Percentiles rank a stretch among this genome's conserved stretches.
Conservation (phyloP, 2,797 vertebrate species). For the Caiman crocodilus region DNA sequence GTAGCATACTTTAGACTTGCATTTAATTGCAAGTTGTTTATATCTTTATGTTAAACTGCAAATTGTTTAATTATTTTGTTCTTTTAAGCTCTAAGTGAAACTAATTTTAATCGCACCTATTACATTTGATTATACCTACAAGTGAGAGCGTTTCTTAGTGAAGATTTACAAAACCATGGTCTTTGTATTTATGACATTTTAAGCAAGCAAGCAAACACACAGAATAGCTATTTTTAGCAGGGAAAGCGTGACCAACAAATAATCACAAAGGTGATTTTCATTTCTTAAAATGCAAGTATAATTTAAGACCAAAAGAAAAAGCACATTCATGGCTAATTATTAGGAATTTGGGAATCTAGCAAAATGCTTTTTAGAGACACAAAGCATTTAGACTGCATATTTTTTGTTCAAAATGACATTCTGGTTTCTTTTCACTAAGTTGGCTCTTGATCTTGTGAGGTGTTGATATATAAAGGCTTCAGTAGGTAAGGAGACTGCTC, state of each 20-base stretch:
- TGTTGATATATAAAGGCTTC: background rate
- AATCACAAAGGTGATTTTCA: background rate
- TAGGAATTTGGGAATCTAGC: background rate
- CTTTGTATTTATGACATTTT: background rate
- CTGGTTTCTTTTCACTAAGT: background rate
- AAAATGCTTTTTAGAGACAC: background rate
- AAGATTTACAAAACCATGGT: background rate
- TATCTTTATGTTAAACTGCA: constrained; percentile 43
- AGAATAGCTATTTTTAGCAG: background rate
- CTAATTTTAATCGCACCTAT: constrained; percentile 41
- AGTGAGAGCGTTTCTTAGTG: constrained; percentile 8
- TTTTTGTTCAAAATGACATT: background rate
- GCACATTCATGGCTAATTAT: background rate
- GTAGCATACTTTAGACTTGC: constrained; percentile 14
- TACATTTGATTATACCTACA: background rate
- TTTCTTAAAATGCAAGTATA: background rate
- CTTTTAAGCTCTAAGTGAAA: constrained; percentile 48
- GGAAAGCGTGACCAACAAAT: background rate
- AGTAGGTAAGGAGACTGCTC: background rate
- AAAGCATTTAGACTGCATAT: background rate
- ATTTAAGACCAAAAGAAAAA: background rate
- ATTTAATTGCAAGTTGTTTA: constrained; percentile 39
- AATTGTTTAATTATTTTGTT: constrained; percentile 64
- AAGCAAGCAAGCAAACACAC: background rate
- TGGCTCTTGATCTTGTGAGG: rapidly evolving